Conservation (phyloP, 2,113 vertebrate genomes). For the Thalassoma bifasciatum region DNA sequence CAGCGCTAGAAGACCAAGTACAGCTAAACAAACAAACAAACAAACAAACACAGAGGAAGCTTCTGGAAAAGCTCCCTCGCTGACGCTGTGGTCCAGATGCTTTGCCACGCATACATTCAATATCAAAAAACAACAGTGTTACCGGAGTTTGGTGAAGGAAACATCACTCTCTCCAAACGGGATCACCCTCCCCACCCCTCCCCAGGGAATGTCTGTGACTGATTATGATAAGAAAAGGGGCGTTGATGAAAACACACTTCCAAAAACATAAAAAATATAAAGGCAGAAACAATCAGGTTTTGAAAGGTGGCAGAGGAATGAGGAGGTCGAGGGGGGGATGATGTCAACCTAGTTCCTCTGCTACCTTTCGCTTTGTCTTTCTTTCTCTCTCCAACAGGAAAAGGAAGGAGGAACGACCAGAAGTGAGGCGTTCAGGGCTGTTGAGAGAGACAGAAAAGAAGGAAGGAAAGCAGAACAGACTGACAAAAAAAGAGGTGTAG, state of each 20-base stretch:
- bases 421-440: constrained; percentile 36
- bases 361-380: constrained; percentile 27
- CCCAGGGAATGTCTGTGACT: constrained; percentile 70
- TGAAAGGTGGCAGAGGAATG: constrained; percentile 46
- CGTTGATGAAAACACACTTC: constrained; percentile 44
- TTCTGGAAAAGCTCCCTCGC: constrained; percentile 46
- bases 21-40: constrained; percentile 18
- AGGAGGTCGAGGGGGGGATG: background rate
- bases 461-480: constrained; percentile 41
- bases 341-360: constrained; percentile 18
- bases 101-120: constrained; percentile 72
- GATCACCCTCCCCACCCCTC: background rate
- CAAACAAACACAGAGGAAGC: constrained; percentile 1
- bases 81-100: constrained; percentile 37
- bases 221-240: constrained; percentile 50
- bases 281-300: constrained; percentile 35
- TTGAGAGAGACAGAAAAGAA: constrained; percentile 30
- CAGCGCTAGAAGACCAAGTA: constrained; percentile 12
- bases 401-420: constrained; percentile 15
- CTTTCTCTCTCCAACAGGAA: constrained; percentile 35
- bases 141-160: constrained; percentile 56
- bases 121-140: constrained; percentile 78
- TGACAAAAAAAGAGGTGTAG: constrained; percentile 22
- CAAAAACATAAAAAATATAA: constrained; percentile 35
- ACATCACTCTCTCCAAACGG: constrained; percentile 35